These are phyloP conservation scores for Lepidurus apus DNA, from an alignment of 1,140 invertebrate genomes.

Conservation along the genomic window DNA sequence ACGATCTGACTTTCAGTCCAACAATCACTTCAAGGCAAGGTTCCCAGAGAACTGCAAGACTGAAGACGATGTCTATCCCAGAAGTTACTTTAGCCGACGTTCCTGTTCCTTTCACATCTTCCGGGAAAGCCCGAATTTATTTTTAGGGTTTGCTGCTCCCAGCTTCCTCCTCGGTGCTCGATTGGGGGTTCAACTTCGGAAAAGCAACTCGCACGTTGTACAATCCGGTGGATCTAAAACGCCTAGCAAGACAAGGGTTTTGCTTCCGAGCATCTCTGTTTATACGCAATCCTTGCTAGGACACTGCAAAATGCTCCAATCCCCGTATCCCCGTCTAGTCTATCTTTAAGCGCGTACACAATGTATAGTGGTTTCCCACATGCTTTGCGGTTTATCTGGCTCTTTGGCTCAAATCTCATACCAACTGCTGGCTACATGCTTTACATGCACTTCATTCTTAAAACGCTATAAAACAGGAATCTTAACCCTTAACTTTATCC, in stretches of 20 bases:
- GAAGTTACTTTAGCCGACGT: not conserved
- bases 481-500: too few species aligned
- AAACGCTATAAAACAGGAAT: too few species aligned
- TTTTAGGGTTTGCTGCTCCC: conserved; percentile 6
- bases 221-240: not conserved
- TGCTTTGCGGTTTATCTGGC: not conserved
- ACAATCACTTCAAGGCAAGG: conserved; percentile 14
- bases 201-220: conserved; percentile 21
- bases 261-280: not conserved
- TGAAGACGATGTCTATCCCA: conserved; percentile 2
- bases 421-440: not conserved
- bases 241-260: conserved; percentile 7
- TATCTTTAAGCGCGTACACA: not conserved
- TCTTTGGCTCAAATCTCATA: not conserved
- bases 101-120: conserved; percentile 19
- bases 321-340: not conserved
- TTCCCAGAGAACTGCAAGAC: conserved; percentile 5
- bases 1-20: not conserved
- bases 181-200: conserved; percentile 3
- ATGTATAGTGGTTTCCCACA: not conserved
- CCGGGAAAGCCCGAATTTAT: conserved; percentile 14
- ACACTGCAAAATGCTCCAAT: not conserved
- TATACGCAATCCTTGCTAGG: conserved; percentile 1
- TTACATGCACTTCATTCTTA: too few species aligned
- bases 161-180: conserved; percentile 12